Evolutionary conservation across 92 coral and sea anemone genomes (phyloP).

Genomic region (Parazoanthus darwini): DNA sequence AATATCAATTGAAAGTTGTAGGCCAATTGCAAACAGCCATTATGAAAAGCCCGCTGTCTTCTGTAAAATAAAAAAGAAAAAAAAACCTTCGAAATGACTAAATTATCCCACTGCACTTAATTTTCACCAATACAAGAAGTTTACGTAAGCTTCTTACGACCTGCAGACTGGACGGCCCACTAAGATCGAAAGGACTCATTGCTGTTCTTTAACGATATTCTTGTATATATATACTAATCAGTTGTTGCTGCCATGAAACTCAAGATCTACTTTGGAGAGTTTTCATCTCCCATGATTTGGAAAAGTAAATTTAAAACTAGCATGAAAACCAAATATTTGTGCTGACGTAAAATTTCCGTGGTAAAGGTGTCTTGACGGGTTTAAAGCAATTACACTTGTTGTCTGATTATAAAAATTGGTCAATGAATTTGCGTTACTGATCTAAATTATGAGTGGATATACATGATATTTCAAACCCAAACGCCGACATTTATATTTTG

Average conservation of each 20-base stretch:
- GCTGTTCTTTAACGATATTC: background rate
- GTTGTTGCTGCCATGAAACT: slow-evolving; percentile 24
- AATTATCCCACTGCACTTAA: background rate
- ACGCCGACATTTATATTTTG: background rate
- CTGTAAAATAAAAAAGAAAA: slow-evolving; percentile 57
- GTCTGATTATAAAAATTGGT: slow-evolving; percentile 22
- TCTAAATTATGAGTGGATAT: slow-evolving; percentile 1
- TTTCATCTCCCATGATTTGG: slow-evolving; percentile 21
- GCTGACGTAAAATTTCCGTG: slow-evolving; percentile 13
- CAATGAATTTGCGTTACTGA: background rate
- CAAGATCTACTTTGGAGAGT: background rate
- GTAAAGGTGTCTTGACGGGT: slow-evolving; percentile 14
- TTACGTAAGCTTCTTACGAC: background rate
- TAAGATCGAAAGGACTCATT: background rate
- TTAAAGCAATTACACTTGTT: slow-evolving; percentile 26
- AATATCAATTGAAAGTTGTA: slow-evolving; percentile 75
- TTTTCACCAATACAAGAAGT: background rate
- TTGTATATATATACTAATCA: background rate
- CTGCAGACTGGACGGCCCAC: background rate
- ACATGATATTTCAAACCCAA: background rate
- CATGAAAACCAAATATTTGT: slow-evolving; percentile 34
- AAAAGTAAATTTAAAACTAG: slow-evolving; percentile 19
- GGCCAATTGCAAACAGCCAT: slow-evolving; percentile 38
- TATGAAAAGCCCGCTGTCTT: slow-evolving; percentile 40
- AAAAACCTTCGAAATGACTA: slow-evolving; percentile 45